Evolutionary conservation across 2,888 invertebrate species (phyloP), one percentile per base, ranked within the genome.

Genomic region (Cinara cedri): DNA sequence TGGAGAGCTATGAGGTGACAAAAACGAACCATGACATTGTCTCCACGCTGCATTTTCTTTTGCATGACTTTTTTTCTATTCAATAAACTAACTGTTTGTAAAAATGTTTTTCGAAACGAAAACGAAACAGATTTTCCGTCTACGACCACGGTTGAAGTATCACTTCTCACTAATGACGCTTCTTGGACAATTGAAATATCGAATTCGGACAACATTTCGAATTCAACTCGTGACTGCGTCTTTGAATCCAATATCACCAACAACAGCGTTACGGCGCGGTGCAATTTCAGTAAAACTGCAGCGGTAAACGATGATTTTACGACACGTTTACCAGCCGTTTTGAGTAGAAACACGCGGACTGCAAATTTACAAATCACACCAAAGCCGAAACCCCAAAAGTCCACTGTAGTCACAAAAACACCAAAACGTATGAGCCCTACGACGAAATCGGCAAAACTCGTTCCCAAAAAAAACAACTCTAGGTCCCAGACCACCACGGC

Each of bases 11-110:
- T 44, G 54, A 74, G 42, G 8, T 65, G 42, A 54, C 21, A 26
- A 66, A 14, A 21, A 11, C 6, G 3, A 76, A 57, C 19, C 76
- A 76, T 76, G 76, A 8, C 26, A 57, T 34, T 46, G 14, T 68
- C 14, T 11, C 55, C 21, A 8, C 66, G 14, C 34, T 34, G 34
- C 13, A 57, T 55, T 24, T n/a, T 62, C 26, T 3, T 62, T 13
- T 76, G n/a, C 75, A 14, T 68, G 49, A 46, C 57, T 66, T 34
- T 49, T 46, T 26, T 66, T 10, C 16, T 68, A 3, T 55, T 68
- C 19, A 44, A 55, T 10, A 46, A 66, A 3, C 21, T 46, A 1
- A 19, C 26, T 0, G 16, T 9, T 26, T 68, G 76, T 26, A 46
- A 57, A 14, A 46, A 51, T 34, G 19, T 14, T 9, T 3, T 49